phyloP scores from a whole-genome alignment of 2,113 vertebrate genomes.

The Anas platyrhynchos region DNA sequence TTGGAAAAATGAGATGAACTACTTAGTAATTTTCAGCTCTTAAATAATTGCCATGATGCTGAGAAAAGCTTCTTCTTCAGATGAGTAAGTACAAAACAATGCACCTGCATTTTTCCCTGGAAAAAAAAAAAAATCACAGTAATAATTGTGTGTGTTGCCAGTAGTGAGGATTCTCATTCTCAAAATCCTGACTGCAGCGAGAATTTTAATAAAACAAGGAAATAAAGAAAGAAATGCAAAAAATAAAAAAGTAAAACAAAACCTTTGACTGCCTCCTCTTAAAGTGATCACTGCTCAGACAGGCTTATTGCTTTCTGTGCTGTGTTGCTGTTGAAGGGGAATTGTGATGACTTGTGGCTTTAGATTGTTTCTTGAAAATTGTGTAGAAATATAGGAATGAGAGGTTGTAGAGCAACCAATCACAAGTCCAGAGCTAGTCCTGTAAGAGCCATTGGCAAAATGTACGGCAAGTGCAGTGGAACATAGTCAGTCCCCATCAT shows the following conservation, averaged over 20 bases:
- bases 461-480: background rate
- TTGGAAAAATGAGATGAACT: background rate
- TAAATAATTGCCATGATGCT: slow-evolving; percentile 21
- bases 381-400: background rate
- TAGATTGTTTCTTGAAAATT: background rate
- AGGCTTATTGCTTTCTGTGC: background rate
- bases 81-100: slow-evolving; percentile 26
- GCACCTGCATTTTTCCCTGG: background rate
- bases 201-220: background rate
- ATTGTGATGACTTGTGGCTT: background rate
- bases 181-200: background rate
- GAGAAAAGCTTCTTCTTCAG: slow-evolving; percentile 33
- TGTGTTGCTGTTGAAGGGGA: background rate
- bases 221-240: background rate
- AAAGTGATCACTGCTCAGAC: background rate
- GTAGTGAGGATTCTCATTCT: background rate
- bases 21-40: background rate
- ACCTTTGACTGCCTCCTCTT: background rate
- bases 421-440: background rate
- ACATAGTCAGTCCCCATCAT: background rate
- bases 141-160: background rate
- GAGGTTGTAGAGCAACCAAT: background rate
- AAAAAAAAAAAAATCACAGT: background rate
- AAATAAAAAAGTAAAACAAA: background rate
- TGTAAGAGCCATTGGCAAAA: background rate